These are phyloP conservation scores for Clarias laeviceps DNA, from an alignment of 2,797 vertebrate genomes.

Conservation along the genomic window DNA sequence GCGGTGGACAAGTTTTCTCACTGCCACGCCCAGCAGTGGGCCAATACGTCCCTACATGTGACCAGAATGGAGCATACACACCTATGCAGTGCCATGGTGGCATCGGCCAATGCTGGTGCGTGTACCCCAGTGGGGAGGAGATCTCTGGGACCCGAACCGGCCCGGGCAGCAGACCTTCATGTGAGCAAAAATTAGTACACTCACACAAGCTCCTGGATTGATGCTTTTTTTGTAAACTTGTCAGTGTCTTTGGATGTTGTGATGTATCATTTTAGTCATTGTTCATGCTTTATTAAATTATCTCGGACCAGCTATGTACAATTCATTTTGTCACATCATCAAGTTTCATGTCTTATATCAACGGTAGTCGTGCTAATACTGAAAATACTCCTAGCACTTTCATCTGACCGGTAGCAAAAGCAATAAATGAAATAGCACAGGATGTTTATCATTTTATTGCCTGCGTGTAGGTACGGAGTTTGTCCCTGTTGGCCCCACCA, in stretches of 20 bases:
- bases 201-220: neutral
- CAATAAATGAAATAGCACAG: neutral
- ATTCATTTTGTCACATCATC: neutral
- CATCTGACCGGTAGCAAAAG: neutral
- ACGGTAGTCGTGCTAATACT: too few species aligned
- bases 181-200: slow-evolving; percentile 73
- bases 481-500: slow-evolving; percentile 77
- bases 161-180: slow-evolving; percentile 79
- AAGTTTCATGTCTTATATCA: neutral
- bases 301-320: neutral
- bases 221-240: neutral
- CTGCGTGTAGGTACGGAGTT: slow-evolving; percentile 75
- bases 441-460: neutral
- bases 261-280: neutral
- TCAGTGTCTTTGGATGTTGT: neutral
- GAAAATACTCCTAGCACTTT: too few species aligned
- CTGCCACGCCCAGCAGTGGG: slow-evolving; percentile 66
- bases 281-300: too few species aligned
- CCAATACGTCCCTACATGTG: slow-evolving; percentile 84
- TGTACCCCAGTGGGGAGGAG: slow-evolving; percentile 84
- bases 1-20: slow-evolving; percentile 47
- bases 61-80: slow-evolving; percentile 80
- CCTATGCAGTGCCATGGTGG: slow-evolving; percentile 85
- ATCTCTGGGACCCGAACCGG: slow-evolving; percentile 81
- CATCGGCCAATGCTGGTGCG: slow-evolving; percentile 91